Percentiles rank a stretch among this genome's conserved stretches.
Evolutionary conservation across 1,140 invertebrate genomes (phyloP).

Genomic region (Orussus abietinus): DNA sequence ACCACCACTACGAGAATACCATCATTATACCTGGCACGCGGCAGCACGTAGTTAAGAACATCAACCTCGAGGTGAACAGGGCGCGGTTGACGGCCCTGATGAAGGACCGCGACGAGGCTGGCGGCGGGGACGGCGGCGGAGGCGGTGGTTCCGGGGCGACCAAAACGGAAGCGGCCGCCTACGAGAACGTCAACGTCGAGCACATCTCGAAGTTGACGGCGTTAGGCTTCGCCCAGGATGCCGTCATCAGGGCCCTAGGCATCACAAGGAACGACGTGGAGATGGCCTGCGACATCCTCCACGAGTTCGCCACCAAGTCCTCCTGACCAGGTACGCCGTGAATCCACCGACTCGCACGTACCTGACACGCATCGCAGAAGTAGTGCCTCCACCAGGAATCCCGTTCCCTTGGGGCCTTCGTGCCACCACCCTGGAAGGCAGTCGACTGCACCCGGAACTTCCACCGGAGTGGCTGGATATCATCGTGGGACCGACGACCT

Average conservation of each 20-base stretch:
- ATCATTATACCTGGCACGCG: conserved; percentile 57
- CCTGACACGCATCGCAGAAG: no score
- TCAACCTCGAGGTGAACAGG: conserved; percentile 43
- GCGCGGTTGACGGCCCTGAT: conserved; percentile 43
- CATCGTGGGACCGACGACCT: no score
- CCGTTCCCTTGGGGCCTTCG: no score
- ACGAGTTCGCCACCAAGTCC: conserved; percentile 79
- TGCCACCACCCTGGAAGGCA: no score
- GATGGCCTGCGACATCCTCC: conserved; percentile 93
- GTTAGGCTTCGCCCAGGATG: conserved; percentile 85
- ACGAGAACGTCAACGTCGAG: conserved; percentile 89
- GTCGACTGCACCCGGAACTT: no score
- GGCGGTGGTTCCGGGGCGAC: conserved; percentile 22
- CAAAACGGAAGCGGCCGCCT: conserved; percentile 51
- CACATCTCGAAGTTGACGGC: conserved; percentile 82
- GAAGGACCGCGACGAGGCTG: conserved; percentile 42
- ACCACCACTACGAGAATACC: conserved; percentile 60
- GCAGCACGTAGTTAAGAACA: conserved; percentile 48
- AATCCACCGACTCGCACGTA: no score
- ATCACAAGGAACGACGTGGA: conserved; percentile 89
- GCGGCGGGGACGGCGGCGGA: no score
- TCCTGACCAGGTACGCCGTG: conserved; percentile 46
- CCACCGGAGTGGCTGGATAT: no score
- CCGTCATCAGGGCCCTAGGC: conserved; percentile 83
- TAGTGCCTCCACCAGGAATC: no score